A percentile compares a stretch with the other conserved stretches of the same genome.
These are phyloP conservation scores for Sylvicapra grimmia DNA, from an alignment of 2,113 vertebrate species.

Conservation along the genomic window DNA sequence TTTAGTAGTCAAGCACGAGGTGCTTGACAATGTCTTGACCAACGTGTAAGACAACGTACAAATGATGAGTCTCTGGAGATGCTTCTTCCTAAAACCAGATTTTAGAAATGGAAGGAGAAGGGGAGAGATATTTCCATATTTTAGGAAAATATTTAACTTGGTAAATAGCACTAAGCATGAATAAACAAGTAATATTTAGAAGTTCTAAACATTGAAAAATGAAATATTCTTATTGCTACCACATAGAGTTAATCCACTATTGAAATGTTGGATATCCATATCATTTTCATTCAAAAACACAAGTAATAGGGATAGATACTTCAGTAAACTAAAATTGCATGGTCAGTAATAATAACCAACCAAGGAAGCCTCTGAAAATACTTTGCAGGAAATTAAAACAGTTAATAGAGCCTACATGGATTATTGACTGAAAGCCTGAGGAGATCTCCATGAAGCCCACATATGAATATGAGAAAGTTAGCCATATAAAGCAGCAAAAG, in stretches of 20 bases:
- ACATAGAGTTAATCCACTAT: not conserved
- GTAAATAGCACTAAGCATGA: not conserved
- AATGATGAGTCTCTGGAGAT: not conserved
- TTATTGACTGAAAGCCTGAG: not conserved
- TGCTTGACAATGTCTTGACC: too few species aligned
- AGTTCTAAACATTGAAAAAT: not conserved
- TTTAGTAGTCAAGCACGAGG: fast-evolving
- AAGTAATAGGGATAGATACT: not conserved
- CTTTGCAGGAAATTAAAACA: not conserved
- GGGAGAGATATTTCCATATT: not conserved
- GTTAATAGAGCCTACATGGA: not conserved
- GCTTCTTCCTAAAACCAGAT: not conserved
- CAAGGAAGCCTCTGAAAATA: not conserved
- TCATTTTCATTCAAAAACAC: not conserved
- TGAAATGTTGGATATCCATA: not conserved
- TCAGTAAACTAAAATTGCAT: not conserved
- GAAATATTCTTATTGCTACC: not conserved
- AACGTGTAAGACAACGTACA: not conserved
- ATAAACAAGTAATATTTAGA: not conserved
- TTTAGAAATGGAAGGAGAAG: not conserved
- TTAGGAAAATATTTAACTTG: not conserved
- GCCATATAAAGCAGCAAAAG: not conserved
- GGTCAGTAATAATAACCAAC: not conserved
- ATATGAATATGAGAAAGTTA: not conserved
- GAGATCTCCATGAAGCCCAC: not conserved